phyloP scores from a whole-genome alignment of 2,797 vertebrate species.

The Pseudochromis fuscus region DNA sequence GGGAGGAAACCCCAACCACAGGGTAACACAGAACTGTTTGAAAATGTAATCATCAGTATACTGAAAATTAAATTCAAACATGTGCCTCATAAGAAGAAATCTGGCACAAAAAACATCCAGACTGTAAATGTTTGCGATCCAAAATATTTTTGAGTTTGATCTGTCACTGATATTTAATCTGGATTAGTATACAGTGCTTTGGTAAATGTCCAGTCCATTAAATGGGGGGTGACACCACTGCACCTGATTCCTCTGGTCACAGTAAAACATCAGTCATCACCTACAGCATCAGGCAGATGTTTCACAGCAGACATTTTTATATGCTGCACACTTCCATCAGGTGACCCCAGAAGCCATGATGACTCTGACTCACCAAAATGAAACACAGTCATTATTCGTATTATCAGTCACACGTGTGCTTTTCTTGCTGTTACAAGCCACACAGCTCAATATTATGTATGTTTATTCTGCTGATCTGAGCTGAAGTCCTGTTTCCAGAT shows the following conservation, averaged over 20 bases:
- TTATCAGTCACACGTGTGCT: not conserved
- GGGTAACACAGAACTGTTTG: too few species aligned
- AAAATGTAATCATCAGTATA: not conserved
- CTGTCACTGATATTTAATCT: too few species aligned
- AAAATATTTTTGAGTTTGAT: too few species aligned
- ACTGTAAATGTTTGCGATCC: not conserved
- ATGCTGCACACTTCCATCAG: too few species aligned
- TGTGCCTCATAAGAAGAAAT: not conserved
- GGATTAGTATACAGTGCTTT: too few species aligned
- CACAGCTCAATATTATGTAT: not conserved
- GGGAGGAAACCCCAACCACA: too few species aligned
- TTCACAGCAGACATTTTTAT: too few species aligned
- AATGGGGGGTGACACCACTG: not conserved
- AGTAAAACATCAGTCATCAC: too few species aligned
- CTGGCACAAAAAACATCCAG: not conserved
- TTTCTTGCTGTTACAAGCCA: slow-evolving; percentile 2
- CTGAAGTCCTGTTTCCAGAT: slow-evolving; percentile 95
- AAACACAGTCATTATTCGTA: not conserved
- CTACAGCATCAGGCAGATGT: too few species aligned
- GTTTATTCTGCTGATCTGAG: slow-evolving; percentile 58
- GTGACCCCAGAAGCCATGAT: not conserved
- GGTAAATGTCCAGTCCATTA: not conserved
- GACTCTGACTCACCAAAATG: not conserved
- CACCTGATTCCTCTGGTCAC: not conserved
- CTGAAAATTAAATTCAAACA: not conserved